Conservation (phyloP, 2,797 vertebrate species). For the Ispidina lecontei region DNA sequence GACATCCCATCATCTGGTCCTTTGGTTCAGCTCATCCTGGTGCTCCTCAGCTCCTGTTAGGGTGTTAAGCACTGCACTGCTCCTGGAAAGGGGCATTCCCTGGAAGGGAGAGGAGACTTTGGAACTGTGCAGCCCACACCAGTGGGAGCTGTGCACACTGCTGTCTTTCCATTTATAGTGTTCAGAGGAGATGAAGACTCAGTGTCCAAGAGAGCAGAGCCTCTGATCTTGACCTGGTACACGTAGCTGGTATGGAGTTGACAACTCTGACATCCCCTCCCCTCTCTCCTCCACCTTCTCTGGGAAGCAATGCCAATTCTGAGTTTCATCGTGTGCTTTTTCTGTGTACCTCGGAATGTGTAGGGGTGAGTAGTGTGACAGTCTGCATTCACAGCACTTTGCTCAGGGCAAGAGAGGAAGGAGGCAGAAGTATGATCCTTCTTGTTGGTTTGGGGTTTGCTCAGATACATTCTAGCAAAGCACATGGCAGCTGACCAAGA, state of each 20-base stretch:
- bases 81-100: not conserved
- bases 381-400: not conserved
- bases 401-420: not conserved
- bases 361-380: not conserved
- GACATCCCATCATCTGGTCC: not conserved
- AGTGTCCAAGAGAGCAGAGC: not conserved
- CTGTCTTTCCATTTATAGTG: accelerated
- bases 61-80: not conserved
- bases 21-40: accelerated
- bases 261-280: not conserved
- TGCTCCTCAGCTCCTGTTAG: not conserved
- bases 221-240: not conserved
- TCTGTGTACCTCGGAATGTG: not conserved
- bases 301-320: not conserved
- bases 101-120: not conserved
- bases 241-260: not conserved
- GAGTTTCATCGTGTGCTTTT: not conserved
- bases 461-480: slow-evolving; percentile 8
- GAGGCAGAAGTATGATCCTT: not conserved
- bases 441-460: not conserved
- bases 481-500: slow-evolving; percentile 14
- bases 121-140: not conserved
- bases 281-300: not conserved
- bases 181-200: not conserved
- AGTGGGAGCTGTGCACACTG: not conserved